Evolutionary conservation across 2,888 invertebrate species (phyloP).

Genomic region (Leucophenga montana): DNA sequence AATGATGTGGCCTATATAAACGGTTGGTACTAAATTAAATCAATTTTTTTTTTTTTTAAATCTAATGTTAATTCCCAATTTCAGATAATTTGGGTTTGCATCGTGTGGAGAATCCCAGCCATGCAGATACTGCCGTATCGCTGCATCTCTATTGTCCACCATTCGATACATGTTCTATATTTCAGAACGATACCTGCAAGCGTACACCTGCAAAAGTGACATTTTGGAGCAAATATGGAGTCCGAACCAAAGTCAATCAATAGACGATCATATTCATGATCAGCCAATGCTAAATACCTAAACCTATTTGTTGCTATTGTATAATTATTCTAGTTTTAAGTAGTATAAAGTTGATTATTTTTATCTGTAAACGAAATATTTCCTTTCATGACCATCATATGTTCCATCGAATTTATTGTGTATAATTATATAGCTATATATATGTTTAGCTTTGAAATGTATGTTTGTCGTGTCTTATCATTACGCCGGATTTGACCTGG

Average conservation of each 20-base stretch:
- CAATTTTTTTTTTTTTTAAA: no score
- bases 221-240: conserved; percentile 94
- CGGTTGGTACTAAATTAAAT: conserved; percentile 76
- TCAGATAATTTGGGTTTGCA: conserved; percentile 95
- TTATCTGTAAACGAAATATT: conserved; percentile 33
- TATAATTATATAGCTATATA: neutral
- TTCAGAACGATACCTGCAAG: conserved; percentile 92
- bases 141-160: conserved; percentile 97
- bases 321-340: conserved; percentile 40
- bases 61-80: conserved; percentile 67
- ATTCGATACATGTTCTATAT: conserved; percentile 89
- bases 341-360: conserved; percentile 46
- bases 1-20: conserved; percentile 96
- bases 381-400: conserved; percentile 24
- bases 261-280: conserved; percentile 35
- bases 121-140: conserved; percentile 90
- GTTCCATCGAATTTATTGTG: conserved; percentile 6
- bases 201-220: conserved; percentile 82
- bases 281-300: conserved; percentile 8
- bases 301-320: neutral
- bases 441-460: no score
- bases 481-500: no score
- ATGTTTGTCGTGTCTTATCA: no score
- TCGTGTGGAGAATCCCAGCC: conserved; percentile 94
- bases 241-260: conserved; percentile 67